Percentiles rank a stretch among this genome's conserved stretches.
phyloP scores from a whole-genome alignment of 2,113 vertebrate species.

The Dinomys branickii region DNA sequence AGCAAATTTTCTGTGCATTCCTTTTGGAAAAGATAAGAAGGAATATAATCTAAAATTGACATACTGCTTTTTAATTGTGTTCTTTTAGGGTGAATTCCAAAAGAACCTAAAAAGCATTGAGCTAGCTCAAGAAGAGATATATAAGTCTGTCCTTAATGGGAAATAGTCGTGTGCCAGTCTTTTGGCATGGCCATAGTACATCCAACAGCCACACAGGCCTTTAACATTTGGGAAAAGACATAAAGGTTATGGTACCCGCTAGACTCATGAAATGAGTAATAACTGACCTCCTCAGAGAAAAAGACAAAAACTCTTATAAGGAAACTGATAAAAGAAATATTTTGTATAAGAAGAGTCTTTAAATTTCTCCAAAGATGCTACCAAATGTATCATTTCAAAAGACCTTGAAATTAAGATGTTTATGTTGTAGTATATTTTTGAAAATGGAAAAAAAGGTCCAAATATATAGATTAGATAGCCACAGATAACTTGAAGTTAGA shows the following conservation, averaged over 20 bases:
- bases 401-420: not conserved
- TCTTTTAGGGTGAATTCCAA: slow-evolving; percentile 66
- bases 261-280: not conserved
- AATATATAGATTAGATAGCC: not conserved
- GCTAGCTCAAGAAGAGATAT: slow-evolving; percentile 70
- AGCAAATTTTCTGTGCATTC: slow-evolving; percentile 41
- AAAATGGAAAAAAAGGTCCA: not conserved
- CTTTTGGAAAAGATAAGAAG: slow-evolving; percentile 33
- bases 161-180: slow-evolving; percentile 70
- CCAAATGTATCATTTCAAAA: slow-evolving; percentile 10
- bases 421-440: not conserved
- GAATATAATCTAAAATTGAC: slow-evolving; percentile 67
- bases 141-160: slow-evolving; percentile 51
- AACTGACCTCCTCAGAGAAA: not conserved
- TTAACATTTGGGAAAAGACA: slow-evolving; percentile 67
- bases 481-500: not conserved
- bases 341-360: not conserved
- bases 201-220: not conserved
- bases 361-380: slow-evolving; percentile 33
- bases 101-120: slow-evolving; percentile 74
- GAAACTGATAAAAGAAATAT: not conserved
- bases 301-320: slow-evolving; percentile 9
- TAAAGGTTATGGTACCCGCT: not conserved
- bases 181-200: slow-evolving; percentile 75
- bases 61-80: slow-evolving; percentile 75